These are phyloP conservation scores for Cenopis cana DNA, from an alignment of 2,888 invertebrate species.

Conservation along the genomic window DNA sequence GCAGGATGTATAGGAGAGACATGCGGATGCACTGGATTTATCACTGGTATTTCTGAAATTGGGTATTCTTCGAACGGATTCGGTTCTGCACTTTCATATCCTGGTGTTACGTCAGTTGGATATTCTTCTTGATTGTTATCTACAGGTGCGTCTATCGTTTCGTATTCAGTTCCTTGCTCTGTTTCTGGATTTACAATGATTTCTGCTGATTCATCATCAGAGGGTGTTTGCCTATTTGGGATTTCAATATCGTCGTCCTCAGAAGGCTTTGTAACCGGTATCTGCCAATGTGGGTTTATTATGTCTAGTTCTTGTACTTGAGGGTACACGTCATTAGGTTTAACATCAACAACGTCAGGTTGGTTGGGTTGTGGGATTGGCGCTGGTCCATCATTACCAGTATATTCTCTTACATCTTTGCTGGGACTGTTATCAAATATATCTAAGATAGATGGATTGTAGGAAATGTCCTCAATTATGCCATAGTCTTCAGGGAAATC, in stretches of 20 bases:
- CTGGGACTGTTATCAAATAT: slow-evolving; percentile 22
- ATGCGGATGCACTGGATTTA: neutral
- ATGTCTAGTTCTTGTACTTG: neutral
- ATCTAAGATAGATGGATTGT: neutral
- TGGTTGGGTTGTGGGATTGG: neutral
- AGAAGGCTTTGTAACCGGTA: slow-evolving; percentile 6
- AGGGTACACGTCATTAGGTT: neutral
- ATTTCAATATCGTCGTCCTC: neutral
- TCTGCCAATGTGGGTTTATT: slow-evolving; percentile 6
- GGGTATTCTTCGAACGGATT: too few species aligned
- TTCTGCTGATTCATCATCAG: neutral
- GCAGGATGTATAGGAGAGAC: neutral
- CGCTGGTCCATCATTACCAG: too few species aligned
- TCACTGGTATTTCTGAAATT: neutral
- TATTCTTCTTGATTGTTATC: neutral
- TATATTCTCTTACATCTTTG: slow-evolving; percentile 5
- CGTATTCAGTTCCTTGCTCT: neutral
- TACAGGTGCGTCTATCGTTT: neutral
- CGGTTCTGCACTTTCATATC: neutral
- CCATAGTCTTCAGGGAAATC: slow-evolving; percentile 54
- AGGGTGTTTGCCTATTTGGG: neutral
- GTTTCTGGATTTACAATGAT: neutral
- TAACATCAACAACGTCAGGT: neutral
- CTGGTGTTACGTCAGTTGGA: neutral
- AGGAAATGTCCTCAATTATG: neutral